Percentiles rank a stretch among this genome's conserved stretches.
Evolutionary conservation across 2,888 invertebrate species (phyloP).

Genomic region (Girardia tigrina): DNA sequence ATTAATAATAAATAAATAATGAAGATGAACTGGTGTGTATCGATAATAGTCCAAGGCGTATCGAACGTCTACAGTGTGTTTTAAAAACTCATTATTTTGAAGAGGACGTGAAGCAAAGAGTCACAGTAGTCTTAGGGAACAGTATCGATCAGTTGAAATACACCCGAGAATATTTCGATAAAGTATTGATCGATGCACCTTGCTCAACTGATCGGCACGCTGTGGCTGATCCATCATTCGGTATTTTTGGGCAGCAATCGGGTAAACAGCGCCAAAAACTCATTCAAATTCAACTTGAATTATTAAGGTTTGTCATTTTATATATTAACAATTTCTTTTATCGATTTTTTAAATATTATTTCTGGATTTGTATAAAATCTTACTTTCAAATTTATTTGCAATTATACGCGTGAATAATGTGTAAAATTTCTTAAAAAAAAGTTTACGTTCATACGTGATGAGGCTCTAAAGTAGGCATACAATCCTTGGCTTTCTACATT

Average conservation of each 20-base stretch:
- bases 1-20: too few relatives aligned
- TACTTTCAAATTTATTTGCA: too few relatives aligned
- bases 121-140: neutral
- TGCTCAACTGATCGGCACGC: neutral
- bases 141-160: neutral
- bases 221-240: neutral
- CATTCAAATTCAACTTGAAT: neutral
- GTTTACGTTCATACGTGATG: too few relatives aligned
- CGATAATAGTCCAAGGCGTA: neutral
- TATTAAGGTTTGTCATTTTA: neutral
- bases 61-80: neutral
- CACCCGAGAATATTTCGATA: neutral
- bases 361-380: too few relatives aligned
- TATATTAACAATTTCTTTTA: too few relatives aligned
- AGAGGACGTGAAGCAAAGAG: neutral
- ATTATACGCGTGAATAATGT: too few relatives aligned
- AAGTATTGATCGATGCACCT: slow-evolving; percentile 13
- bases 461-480: too few relatives aligned
- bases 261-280: neutral
- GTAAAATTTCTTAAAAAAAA: too few relatives aligned
- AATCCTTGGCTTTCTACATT: too few relatives aligned
- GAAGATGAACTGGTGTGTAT: neutral
- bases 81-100: neutral
- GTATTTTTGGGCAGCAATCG: neutral
- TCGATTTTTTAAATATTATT: too few relatives aligned